These are phyloP conservation scores for Platycercus adscitus DNA, from an alignment of 2,113 vertebrate genomes.

Conservation along the genomic window DNA sequence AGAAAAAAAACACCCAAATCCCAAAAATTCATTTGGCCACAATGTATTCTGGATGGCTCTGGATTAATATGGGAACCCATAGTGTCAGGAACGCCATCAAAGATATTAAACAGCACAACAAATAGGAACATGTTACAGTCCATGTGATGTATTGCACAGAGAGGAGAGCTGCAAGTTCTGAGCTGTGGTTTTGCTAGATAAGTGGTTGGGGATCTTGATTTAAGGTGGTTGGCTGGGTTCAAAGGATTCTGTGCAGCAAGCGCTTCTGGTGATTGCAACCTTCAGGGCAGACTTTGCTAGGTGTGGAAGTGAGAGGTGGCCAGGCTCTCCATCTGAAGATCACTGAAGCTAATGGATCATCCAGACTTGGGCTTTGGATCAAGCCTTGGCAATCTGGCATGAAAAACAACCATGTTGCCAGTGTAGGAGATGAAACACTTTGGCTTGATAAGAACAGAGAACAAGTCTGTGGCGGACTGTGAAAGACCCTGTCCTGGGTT, in stretches of 20 bases:
- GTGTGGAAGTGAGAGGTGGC: not conserved
- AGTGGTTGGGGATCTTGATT: not conserved
- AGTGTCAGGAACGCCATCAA: not conserved
- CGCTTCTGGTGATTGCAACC: rapidly evolving
- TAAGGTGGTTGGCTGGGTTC: not conserved
- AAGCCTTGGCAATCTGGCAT: not conserved
- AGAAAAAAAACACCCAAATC: rapidly evolving
- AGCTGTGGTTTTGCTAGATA: not conserved
- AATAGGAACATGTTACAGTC: not conserved
- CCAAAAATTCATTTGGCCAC: not conserved
- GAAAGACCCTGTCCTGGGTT: too few relatives aligned
- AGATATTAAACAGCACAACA: not conserved
- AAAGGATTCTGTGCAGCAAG: not conserved
- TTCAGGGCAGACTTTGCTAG: not conserved
- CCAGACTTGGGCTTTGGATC: not conserved
- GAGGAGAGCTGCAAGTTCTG: not conserved
- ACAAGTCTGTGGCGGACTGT: not conserved
- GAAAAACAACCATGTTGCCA: not conserved
- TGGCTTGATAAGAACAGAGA: not conserved
- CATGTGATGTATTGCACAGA: not conserved
- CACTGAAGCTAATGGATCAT: not conserved
- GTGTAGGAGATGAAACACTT: not conserved
- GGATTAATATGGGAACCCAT: not conserved
- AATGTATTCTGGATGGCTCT: not conserved
- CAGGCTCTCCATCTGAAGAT: not conserved